Percentiles rank a stretch among this genome's conserved stretches.
phyloP scores from a whole-genome alignment of 2,888 invertebrate genomes.

The Eurois occulta region DNA sequence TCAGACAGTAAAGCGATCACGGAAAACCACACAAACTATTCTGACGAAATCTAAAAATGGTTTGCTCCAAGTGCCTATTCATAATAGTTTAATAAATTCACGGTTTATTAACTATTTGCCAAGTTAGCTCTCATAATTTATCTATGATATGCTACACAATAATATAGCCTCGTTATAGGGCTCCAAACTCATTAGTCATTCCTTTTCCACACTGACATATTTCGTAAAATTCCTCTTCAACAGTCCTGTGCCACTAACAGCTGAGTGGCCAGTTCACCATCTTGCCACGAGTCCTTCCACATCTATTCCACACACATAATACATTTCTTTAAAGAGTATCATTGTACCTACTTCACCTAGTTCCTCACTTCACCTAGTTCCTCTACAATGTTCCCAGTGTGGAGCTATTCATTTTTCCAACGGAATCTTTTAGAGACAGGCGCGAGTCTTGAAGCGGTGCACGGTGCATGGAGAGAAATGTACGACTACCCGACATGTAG shows the following conservation, averaged over 20 bases:
- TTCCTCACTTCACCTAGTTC: conserved; percentile 21
- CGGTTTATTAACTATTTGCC: not conserved
- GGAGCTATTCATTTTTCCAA: conserved; percentile 49
- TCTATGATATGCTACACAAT: not conserved
- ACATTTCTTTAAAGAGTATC: conserved; percentile 24
- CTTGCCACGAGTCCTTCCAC: not conserved
- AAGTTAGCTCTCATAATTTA: not conserved
- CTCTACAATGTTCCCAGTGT: conserved; percentile 37
- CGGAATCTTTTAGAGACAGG: conserved; percentile 57
- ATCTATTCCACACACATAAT: conserved; percentile 14
- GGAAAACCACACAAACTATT: not conserved
- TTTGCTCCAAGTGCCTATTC: not conserved
- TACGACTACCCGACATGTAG: conserved; percentile 43
- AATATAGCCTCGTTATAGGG: not conserved
- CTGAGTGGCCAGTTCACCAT: conserved; percentile 15
- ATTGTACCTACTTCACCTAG: conserved; percentile 12
- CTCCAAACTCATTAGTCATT: conserved; percentile 11
- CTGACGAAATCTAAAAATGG: not conserved
- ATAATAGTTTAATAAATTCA: not conserved
- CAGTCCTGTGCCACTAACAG: conserved; percentile 7
- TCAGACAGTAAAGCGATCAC: not conserved
- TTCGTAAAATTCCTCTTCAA: conserved; percentile 9
- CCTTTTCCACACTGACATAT: not conserved
- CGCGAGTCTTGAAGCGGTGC: conserved; percentile 51
- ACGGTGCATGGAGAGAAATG: conserved; percentile 61